Evolutionary conservation across 2,113 vertebrate genomes (phyloP).

Genomic region (Pluvianellus socialis): DNA sequence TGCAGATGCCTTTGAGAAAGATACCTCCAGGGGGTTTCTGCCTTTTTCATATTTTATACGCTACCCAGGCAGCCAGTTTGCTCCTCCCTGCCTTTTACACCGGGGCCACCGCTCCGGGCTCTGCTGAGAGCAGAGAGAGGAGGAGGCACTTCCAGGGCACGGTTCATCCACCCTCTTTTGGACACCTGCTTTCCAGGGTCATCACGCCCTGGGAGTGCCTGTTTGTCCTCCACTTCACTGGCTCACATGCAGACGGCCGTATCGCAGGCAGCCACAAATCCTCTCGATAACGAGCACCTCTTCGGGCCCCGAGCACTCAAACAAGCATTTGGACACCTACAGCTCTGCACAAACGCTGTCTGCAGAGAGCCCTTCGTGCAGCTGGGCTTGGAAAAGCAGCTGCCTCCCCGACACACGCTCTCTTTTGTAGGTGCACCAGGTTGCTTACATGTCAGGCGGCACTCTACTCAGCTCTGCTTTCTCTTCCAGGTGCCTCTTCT

Average conservation of each 20-base stretch:
- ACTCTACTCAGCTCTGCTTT: not conserved
- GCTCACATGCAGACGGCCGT: not conserved
- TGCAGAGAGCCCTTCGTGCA: not conserved
- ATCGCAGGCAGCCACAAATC: not conserved
- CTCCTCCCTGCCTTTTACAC: not conserved
- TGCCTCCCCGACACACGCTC: not conserved
- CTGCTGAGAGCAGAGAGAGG: not conserved
- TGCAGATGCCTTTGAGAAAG: not conserved
- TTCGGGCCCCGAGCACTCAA: fast-evolving
- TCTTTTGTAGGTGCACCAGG: not conserved
- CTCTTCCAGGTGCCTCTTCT: slow-evolving; percentile 87
- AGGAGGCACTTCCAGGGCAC: not conserved
- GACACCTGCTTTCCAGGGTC: not conserved
- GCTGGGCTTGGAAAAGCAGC: not conserved
- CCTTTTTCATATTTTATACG: not conserved
- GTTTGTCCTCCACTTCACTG: not conserved
- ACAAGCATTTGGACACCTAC: not conserved
- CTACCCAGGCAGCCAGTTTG: fast-evolving
- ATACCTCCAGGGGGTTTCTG: not conserved
- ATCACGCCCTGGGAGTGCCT: fast-evolving
- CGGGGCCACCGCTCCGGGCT: fast-evolving
- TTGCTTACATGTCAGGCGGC: not conserved
- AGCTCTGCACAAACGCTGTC: not conserved
- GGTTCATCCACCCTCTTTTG: not conserved
- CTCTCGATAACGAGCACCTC: not conserved